Base-by-base conservation (phyloP, 2,113 vertebrate genomes). In the Tupaia chinensis region DNA sequence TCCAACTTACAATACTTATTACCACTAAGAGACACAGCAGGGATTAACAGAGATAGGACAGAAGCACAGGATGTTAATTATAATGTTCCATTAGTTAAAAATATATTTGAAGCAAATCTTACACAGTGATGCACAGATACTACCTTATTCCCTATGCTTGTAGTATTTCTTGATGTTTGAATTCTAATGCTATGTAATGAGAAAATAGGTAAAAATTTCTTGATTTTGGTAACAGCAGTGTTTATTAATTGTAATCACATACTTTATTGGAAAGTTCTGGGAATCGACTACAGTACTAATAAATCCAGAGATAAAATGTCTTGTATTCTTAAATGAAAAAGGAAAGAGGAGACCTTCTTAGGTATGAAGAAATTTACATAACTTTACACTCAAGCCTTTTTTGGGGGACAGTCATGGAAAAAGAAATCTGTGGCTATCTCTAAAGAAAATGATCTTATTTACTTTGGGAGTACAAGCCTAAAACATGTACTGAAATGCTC, bases 221-320 rank as follows among this genome's bases (percentile, higher is more conserved):
- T 77, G 7, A 19, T 84, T 97, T 76, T 15, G 63, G 5, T 68
- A 70, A 70, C 27, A 81, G 58, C 8, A 34, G 2, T 77, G 66
- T 13, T 56, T 92, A 84, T 34, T 65, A 96, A 96, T 68, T 58
- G 72, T 17, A 77, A 85, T 10, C 20, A 72, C 19, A 25, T 32
- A 74, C 87, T 89, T 85, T 73, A 83, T n/a, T 61, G 14, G 65
- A 89, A 93, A 9, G 1, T 80, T 89, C 77, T 65, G 92, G 86
- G 17, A 83, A 53, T 66, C 88, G 73, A 86, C 73, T 68, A 6
- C 4, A 87, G 1, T 85, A 20, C 58, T 83, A 87, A 77, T 70
- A 87, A 87, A 61, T 74, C 90, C 53, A 65, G 32, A 90, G 58
- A 91, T 76, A 80, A 95, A 95, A 88, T 86, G 89, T 54, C 87